Conservation (phyloP, 2,797 vertebrate genomes). For the Cetoscarus ocellatus region DNA sequence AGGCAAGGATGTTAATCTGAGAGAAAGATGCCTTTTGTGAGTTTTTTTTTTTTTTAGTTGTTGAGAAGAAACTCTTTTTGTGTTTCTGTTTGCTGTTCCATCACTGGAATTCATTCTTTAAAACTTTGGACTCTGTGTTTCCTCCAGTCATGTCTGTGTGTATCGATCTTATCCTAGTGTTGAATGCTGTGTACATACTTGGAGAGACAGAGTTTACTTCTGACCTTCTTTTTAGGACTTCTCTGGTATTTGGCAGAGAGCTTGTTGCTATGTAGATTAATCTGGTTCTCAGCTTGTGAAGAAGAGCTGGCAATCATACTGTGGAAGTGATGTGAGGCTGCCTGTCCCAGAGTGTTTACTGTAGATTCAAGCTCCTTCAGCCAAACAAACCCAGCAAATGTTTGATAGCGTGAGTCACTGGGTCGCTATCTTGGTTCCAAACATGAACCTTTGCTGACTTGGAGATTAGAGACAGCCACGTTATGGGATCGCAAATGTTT, state of each 20-base stretch:
- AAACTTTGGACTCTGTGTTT: conserved; percentile 54
- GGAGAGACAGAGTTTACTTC: conserved; percentile 41
- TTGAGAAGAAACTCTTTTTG: conserved; percentile 39
- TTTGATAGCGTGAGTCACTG: conserved; percentile 7
- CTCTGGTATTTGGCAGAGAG: conserved; percentile 67
- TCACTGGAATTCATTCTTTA: conserved; percentile 29
- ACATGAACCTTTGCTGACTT: conserved; percentile 3
- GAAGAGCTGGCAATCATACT: conserved; percentile 33
- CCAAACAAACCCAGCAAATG: conserved; percentile 22
- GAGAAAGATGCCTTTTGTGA: conserved; percentile 58
- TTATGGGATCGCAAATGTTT: background rate
- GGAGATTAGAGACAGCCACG: conserved; percentile 20
- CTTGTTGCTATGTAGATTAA: conserved; percentile 66
- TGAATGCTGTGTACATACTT: conserved; percentile 21
- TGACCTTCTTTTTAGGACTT: conserved; percentile 44
- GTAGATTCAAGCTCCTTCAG: conserved; percentile 37
- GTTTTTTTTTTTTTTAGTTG: conserved; percentile 57
- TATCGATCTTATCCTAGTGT: conserved; percentile 46
- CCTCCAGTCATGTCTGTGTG: conserved; percentile 45
- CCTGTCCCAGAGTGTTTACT: conserved; percentile 23
- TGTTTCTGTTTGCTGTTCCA: conserved; percentile 42
- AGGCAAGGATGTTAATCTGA: conserved; percentile 69
- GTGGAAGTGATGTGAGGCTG: conserved; percentile 34
- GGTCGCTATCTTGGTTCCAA: conserved; percentile 26
- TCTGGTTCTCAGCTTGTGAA: conserved; percentile 54